phyloP scores from a whole-genome alignment of 2,797 vertebrate species.

The Limnodromus scolopaceus region DNA sequence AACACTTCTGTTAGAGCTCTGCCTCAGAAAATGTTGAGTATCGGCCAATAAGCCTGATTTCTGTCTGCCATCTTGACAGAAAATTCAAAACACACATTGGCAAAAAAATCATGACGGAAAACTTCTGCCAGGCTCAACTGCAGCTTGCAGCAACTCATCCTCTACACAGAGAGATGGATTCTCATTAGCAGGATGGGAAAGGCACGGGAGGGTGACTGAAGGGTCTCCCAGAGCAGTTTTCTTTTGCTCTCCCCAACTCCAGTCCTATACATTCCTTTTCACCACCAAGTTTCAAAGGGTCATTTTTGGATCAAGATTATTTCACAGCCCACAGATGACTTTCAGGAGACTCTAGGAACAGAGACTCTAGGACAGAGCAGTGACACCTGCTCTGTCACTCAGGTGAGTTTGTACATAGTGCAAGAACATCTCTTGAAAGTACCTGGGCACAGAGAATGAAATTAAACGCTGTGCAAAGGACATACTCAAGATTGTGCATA shows the following conservation, averaged over 20 bases:
- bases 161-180: background rate
- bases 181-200: background rate
- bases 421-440: background rate
- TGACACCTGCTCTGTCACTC: background rate
- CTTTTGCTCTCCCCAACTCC: background rate
- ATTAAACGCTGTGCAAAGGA: background rate
- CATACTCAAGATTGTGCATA: background rate
- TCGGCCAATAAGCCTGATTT: background rate
- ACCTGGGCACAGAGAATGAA: background rate
- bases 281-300: background rate
- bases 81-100: background rate
- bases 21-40: background rate
- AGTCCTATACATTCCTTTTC: background rate
- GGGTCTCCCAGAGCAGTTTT: background rate
- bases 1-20: background rate
- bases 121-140: background rate
- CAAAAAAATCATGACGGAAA: constrained; percentile 2
- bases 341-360: background rate
- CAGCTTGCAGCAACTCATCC: background rate
- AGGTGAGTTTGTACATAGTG: background rate
- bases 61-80: background rate
- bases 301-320: background rate
- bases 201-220: background rate
- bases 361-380: no score
- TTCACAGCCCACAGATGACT: background rate